These are phyloP conservation scores for Tetramorium parvispinum DNA, from an alignment of 1,140 invertebrate genomes.

Conservation along the genomic window DNA sequence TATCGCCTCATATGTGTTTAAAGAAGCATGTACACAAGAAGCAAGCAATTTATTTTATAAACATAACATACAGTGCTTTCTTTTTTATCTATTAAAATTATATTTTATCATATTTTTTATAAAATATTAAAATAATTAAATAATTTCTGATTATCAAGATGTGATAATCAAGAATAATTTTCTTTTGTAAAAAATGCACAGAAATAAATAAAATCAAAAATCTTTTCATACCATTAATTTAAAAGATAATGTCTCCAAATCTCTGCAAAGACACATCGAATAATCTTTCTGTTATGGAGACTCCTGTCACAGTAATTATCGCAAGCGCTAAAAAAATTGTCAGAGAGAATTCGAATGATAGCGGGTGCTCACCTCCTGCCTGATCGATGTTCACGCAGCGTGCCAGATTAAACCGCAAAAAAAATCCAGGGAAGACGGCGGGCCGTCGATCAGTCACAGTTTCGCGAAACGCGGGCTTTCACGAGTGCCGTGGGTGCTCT, in stretches of 20 bases:
- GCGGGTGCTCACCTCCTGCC: slow-evolving; percentile 56
- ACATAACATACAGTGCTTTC: neutral
- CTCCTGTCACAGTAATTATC: neutral
- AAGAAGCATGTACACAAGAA: neutral
- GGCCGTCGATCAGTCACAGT: slow-evolving; percentile 31
- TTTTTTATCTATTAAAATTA: neutral
- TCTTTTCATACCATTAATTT: neutral
- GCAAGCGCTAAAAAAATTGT: neutral
- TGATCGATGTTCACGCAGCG: slow-evolving; percentile 31
- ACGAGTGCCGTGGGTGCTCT: slow-evolving; percentile 24
- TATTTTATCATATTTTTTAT: neutral
- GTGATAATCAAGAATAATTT: neutral
- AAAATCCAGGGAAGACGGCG: slow-evolving; percentile 47
- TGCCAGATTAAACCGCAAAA: slow-evolving; percentile 17
- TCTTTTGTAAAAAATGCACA: neutral
- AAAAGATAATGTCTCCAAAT: neutral
- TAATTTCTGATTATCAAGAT: neutral
- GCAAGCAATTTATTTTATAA: neutral
- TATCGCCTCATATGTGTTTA: neutral
- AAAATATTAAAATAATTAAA: neutral
- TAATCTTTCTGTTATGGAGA: neutral
- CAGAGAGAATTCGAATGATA: neutral
- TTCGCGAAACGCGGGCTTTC: slow-evolving; percentile 28
- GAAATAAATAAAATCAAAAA: neutral
- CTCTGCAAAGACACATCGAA: neutral